These are phyloP conservation scores for Loriculus beryllinus DNA, from an alignment of 2,797 vertebrate species.

Conservation along the genomic window DNA sequence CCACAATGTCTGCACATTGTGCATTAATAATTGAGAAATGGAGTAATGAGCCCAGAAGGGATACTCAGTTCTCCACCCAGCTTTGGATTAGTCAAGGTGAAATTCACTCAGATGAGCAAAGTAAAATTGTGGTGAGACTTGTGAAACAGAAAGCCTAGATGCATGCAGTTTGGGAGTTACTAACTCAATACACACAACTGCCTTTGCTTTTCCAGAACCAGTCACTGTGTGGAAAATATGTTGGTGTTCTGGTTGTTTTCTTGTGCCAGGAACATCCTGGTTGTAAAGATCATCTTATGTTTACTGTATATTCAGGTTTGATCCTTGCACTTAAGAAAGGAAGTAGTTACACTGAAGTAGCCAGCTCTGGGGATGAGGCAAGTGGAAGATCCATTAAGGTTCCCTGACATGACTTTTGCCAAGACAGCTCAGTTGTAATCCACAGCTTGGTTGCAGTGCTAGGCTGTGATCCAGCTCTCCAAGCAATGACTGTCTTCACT, in stretches of 20 bases:
- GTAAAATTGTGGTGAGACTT: background rate
- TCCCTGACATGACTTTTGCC: background rate
- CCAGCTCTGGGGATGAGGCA: background rate
- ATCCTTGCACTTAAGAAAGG: background rate
- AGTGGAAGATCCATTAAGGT: background rate
- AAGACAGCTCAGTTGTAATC: background rate
- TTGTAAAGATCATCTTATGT: background rate
- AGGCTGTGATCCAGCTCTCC: background rate
- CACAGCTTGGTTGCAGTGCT: background rate
- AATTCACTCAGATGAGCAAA: background rate
- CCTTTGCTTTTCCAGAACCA: background rate
- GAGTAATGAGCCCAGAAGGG: background rate
- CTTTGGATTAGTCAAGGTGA: background rate
- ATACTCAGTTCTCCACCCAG: background rate
- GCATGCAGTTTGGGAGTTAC: background rate
- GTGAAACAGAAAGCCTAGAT: background rate
- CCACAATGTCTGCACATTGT: background rate
- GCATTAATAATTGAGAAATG: background rate
- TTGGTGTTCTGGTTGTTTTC: rapidly evolving
- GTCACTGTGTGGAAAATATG: background rate
- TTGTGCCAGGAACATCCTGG: background rate
- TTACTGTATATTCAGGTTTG: background rate
- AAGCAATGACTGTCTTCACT: background rate
- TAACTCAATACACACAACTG: background rate
- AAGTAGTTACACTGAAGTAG: background rate